Conservation (phyloP, 2,888 invertebrate species). For the Chorisops tibialis region DNA sequence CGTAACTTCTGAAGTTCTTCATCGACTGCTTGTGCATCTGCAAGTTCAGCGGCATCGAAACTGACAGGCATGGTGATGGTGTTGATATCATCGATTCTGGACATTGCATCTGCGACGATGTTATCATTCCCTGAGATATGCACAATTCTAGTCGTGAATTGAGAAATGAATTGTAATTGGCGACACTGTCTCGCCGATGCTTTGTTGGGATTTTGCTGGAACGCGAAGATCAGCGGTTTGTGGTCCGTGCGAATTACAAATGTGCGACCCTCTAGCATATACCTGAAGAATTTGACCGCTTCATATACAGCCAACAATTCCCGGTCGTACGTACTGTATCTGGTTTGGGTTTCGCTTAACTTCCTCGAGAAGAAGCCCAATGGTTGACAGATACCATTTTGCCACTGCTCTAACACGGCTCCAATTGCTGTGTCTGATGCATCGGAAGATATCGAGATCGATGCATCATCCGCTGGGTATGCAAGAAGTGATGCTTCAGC, state of each 20-base stretch:
- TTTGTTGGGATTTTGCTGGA: slow-evolving; percentile 39
- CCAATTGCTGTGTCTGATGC: no score
- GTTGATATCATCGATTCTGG: no score
- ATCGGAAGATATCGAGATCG: no score
- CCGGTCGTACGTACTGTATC: slow-evolving; percentile 42
- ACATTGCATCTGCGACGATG: no score
- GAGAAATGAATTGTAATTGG: slow-evolving; percentile 39
- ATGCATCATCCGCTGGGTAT: no score
- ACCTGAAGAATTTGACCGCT: slow-evolving; percentile 38
- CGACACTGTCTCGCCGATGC: slow-evolving; percentile 42
- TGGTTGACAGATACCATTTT: no score
- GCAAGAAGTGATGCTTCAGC: no score
- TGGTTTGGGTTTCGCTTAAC: fast-evolving
- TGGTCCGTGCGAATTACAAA: slow-evolving; percentile 45
- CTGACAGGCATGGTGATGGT: no score
- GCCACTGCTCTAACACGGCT: no score
- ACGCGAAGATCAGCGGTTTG: slow-evolving; percentile 43
- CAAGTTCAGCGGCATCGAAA: not conserved
- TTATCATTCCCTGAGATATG: slow-evolving; percentile 15
- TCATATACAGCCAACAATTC: slow-evolving; percentile 43
- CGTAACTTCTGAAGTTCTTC: not conserved
- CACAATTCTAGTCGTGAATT: slow-evolving; percentile 23
- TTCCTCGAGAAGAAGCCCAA: no score
- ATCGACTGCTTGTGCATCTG: not conserved
- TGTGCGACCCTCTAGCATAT: slow-evolving; percentile 45